These are phyloP conservation scores for Peucedramus taeniatus DNA, from an alignment of 2,113 vertebrate genomes.

Conservation along the genomic window DNA sequence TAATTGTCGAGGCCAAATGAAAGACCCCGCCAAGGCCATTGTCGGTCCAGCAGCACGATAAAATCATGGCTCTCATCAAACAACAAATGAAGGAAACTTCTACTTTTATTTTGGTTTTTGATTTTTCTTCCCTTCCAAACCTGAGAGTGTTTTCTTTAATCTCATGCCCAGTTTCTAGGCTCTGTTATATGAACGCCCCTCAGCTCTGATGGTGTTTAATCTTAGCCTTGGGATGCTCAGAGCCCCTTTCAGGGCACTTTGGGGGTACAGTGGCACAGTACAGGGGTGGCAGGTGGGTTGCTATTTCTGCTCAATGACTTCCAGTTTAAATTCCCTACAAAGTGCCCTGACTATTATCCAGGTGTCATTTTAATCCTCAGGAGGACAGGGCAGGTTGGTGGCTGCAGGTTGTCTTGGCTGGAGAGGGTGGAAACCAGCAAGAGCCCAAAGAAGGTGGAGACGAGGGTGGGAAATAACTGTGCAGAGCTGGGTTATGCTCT, in stretches of 20 bases:
- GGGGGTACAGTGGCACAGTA: not conserved
- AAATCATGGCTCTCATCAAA: constrained; percentile 11
- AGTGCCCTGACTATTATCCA: constrained; percentile 55
- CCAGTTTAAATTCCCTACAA: constrained; percentile 50
- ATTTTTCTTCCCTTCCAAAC: not conserved
- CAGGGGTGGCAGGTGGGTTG: not conserved
- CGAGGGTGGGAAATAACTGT: not conserved
- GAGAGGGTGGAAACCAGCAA: not conserved
- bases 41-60: constrained; percentile 11
- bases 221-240: constrained; percentile 39
- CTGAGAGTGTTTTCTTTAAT: constrained; percentile 27
- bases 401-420: not conserved
- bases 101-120: not conserved
- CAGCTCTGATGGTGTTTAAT: constrained; percentile 57
- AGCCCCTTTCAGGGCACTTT: constrained; percentile 31
- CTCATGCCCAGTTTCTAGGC: constrained; percentile 42
- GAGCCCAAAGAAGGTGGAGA: not conserved
- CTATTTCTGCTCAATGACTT: constrained; percentile 58
- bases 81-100: constrained; percentile 9
- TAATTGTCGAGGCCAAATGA: constrained; percentile 41
- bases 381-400: not conserved
- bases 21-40: not conserved
- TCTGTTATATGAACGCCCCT: constrained; percentile 50
- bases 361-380: constrained; percentile 1
- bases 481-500: not conserved